These are phyloP conservation scores for Leptoteleia sp. DNA, from an alignment of 1,140 invertebrate species.

Conservation along the genomic window DNA sequence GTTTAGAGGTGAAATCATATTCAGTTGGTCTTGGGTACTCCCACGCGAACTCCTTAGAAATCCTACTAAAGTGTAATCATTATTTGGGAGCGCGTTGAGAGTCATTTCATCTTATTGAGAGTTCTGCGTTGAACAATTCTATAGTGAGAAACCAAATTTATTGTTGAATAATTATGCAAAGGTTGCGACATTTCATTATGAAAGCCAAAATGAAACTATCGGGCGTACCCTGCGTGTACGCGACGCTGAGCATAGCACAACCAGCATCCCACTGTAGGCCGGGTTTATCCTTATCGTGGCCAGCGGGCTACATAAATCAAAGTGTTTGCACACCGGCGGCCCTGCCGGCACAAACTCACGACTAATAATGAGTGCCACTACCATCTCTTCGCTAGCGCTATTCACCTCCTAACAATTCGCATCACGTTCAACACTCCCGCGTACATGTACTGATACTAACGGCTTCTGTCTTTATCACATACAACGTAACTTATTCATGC, in stretches of 20 bases:
- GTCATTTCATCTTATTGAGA: too few relatives aligned
- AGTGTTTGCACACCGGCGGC: slow-evolving; percentile 66
- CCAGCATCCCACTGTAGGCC: slow-evolving; percentile 50
- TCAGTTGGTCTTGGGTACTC: too few relatives aligned
- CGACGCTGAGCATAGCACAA: slow-evolving; percentile 58
- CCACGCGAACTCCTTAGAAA: too few relatives aligned
- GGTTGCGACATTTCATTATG: slow-evolving; percentile 30
- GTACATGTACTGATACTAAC: slow-evolving; percentile 25
- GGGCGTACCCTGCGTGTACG: slow-evolving; percentile 23
- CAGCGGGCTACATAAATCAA: slow-evolving; percentile 72
- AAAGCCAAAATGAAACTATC: slow-evolving; percentile 9
- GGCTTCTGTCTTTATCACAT: slow-evolving; percentile 37
- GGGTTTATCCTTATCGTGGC: slow-evolving; percentile 70
- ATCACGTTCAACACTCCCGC: too few relatives aligned
- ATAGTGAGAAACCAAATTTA: too few relatives aligned
- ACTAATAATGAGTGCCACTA: slow-evolving; percentile 67
- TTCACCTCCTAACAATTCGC: slow-evolving; percentile 57
- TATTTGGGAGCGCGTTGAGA: too few relatives aligned
- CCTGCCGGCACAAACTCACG: slow-evolving; percentile 57
- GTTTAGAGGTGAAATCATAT: too few relatives aligned
- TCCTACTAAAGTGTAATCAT: too few relatives aligned
- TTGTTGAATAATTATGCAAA: slow-evolving; percentile 30
- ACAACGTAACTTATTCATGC: slow-evolving; percentile 41
- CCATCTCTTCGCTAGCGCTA: slow-evolving; percentile 31
- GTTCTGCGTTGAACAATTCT: too few relatives aligned